phyloP scores from a whole-genome alignment of 2,113 vertebrate species.

The Crotalus horridus region DNA sequence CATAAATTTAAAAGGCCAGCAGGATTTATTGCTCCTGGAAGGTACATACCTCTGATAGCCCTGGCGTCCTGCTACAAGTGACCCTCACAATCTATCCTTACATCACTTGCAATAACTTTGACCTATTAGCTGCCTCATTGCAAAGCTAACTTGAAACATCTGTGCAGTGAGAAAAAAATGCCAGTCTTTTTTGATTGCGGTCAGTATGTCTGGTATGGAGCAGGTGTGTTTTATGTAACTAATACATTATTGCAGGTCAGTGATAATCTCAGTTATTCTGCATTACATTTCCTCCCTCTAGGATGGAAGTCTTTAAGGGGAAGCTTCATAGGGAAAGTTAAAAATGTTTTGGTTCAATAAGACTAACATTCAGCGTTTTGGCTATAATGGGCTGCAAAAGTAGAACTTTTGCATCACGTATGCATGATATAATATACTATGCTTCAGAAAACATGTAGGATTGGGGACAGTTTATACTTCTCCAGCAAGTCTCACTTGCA shows the following conservation, averaged over 20 bases:
- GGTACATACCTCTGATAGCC: constrained; percentile 14
- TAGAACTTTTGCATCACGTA: not conserved
- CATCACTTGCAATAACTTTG: constrained; percentile 45
- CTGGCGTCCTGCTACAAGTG: constrained; percentile 18
- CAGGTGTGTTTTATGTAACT: constrained; percentile 21
- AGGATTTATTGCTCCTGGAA: constrained; percentile 20
- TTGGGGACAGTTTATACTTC: not conserved
- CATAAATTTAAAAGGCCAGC: not conserved
- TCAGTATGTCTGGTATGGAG: not conserved
- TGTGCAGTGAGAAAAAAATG: constrained; percentile 25
- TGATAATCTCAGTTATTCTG: not conserved
- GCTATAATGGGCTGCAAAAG: not conserved
- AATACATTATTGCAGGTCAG: not conserved
- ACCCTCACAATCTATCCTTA: constrained; percentile 32
- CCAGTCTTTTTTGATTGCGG: constrained; percentile 12
- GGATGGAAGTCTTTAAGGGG: not conserved
- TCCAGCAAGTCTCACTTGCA: not conserved
- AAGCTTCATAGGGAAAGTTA: not conserved
- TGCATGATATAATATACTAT: not conserved
- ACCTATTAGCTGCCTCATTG: constrained; percentile 35
- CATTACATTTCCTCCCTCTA: not conserved
- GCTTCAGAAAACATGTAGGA: not conserved
- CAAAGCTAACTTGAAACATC: constrained; percentile 36
- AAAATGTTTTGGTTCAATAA: not conserved
- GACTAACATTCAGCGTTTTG: not conserved